Base-by-base conservation (phyloP, 2,113 vertebrate species). In the Datnioides undecimradiatus region DNA sequence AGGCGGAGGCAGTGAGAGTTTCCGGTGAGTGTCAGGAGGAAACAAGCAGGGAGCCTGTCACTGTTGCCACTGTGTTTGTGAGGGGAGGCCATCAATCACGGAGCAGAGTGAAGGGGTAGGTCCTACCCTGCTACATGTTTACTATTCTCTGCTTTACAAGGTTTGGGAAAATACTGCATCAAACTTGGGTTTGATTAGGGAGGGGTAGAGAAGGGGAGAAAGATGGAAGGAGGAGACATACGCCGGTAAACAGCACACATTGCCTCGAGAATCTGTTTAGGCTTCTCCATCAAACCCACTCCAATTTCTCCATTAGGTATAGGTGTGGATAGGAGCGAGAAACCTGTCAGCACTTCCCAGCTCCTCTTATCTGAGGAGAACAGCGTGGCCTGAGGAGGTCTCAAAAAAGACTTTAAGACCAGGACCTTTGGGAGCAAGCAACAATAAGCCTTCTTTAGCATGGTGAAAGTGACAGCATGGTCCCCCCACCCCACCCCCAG, bases 401-500 rank as follows among this genome's bases (percentile, higher is more conserved):
- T 84, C 77, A 57, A 54, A 70, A 70, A 74, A 87, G 83, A 65
- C 68, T 88, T 85, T 74, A 77, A 71, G 82, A 84, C 27, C 58
- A 71, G 77, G 87, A 90, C 88, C 87, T 92, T 49, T 57, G 87
- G 83, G 81, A 92, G 54, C 25, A 5, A 62, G 58, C 58, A 78
- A 90, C 92, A 92, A 93, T 91, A 74, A 90, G 87, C 81, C 81
- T 90, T 79, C 87, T 91, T 87, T 78, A 88, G 86, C 64, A 40
- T 6, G 5, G 79, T 79, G 87, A 92, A 92, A 90, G 90, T 93
- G 93, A 94, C 92, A 92, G 93, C 90, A 80, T 87, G 87, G 85
- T 85, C 83, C 84, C 34, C 73, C 74, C 45, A 75, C 88, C 78
- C 70, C 13, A 52, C 43, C 25, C 68, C 63, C 36, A n/a, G n/a